Percentiles rank a stretch among this genome's conserved stretches.
Evolutionary conservation across 2,113 vertebrate species (phyloP).

Genomic region (Pelecanus crispus): DNA sequence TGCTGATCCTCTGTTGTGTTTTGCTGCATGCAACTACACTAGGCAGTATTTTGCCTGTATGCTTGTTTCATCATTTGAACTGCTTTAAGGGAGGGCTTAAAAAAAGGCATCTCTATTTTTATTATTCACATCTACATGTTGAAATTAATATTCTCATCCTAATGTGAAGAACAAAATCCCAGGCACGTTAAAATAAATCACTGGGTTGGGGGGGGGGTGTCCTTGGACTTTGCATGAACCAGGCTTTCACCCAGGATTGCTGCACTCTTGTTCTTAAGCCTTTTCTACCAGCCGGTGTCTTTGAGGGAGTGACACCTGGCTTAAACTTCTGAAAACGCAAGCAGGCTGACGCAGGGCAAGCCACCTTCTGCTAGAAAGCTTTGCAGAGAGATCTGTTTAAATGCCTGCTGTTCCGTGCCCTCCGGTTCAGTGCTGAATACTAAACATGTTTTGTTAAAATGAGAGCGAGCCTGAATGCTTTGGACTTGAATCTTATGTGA

Average conservation of each 20-base stretch:
- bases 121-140: not conserved
- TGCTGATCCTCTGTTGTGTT: not conserved
- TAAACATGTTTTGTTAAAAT: not conserved
- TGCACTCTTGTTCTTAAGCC: not conserved
- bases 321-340: not conserved
- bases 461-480: not conserved
- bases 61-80: not conserved
- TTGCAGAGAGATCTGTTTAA: not conserved
- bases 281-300: accelerated
- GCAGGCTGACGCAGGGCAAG: not conserved
- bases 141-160: not conserved
- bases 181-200: not conserved
- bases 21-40: not conserved
- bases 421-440: not conserved
- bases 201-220: not conserved
- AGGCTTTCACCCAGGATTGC: not conserved
- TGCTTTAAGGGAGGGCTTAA: not conserved
- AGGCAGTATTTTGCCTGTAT: not conserved
- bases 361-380: not conserved
- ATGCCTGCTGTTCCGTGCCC: not conserved
- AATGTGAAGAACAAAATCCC: not conserved
- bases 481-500: not conserved
- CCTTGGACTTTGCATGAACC: not conserved
- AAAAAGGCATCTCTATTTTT: not conserved
- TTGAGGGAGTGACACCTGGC: not conserved